These are phyloP conservation scores for Glareola pratincola DNA, from an alignment of 2,113 vertebrate genomes.

Conservation along the genomic window DNA sequence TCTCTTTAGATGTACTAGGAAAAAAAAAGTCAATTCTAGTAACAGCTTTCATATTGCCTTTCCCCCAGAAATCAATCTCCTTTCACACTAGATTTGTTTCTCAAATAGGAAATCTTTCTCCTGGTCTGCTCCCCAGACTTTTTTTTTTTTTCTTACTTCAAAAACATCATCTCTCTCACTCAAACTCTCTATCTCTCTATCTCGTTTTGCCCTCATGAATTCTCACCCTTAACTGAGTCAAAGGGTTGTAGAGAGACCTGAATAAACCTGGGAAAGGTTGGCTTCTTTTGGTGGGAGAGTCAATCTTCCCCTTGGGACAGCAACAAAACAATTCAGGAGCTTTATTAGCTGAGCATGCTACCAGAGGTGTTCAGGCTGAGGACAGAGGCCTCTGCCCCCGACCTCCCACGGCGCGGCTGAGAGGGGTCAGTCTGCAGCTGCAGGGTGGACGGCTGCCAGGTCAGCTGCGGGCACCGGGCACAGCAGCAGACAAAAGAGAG, in stretches of 20 bases:
- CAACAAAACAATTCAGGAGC: neutral
- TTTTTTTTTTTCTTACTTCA: neutral
- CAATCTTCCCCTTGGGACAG: neutral
- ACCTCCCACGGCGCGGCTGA: neutral
- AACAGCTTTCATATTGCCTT: slow-evolving; percentile 23
- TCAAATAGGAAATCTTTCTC: neutral
- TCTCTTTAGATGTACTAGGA: neutral
- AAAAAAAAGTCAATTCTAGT: neutral
- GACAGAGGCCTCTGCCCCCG: neutral
- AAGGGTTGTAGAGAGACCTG: neutral
- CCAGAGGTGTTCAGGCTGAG: neutral
- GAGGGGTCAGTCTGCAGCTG: rapidly evolving
- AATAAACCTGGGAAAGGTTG: neutral
- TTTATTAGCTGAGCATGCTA: neutral
- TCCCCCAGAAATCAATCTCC: slow-evolving; percentile 15
- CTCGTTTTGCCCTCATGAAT: neutral
- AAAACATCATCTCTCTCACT: neutral
- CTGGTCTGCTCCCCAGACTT: neutral
- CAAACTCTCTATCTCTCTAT: neutral
- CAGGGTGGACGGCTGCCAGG: neutral
- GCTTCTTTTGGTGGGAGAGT: neutral
- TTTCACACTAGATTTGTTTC: slow-evolving; percentile 24
- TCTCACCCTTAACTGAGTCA: neutral
- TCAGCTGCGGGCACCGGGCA: neutral
- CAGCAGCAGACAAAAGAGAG: neutral